Conservation (phyloP, 2,888 invertebrate genomes). For the Polyommatus iphigenia region DNA sequence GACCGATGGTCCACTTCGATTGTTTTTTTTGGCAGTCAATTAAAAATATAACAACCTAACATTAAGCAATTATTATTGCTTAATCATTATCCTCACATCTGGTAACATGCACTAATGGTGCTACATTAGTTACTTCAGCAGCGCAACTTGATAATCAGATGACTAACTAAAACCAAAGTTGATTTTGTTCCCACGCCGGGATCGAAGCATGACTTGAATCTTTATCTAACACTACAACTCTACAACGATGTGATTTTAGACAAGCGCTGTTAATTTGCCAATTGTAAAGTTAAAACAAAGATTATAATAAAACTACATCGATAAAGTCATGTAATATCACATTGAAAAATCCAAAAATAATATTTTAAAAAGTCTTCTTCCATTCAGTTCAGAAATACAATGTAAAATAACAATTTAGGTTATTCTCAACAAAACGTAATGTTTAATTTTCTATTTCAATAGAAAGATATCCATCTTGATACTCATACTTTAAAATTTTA, state of each 20-base stretch:
- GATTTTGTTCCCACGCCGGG: conserved; percentile 39
- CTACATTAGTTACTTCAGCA: conserved; percentile 35
- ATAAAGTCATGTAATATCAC: background rate
- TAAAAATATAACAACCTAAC: no score
- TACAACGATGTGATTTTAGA: conserved; percentile 27
- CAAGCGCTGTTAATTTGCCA: background rate
- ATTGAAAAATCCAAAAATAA: background rate
- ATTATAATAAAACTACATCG: background rate
- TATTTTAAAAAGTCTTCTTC: background rate
- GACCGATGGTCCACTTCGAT: no score
- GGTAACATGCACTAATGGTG: conserved; percentile 37
- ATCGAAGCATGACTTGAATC: conserved; percentile 36
- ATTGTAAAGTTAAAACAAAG: background rate
- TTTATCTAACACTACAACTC: conserved; percentile 34
- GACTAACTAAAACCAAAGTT: conserved; percentile 41
- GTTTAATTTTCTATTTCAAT: background rate
- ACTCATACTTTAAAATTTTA: background rate
- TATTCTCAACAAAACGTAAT: background rate
- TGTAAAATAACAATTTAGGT: background rate
- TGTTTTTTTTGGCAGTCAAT: no score
- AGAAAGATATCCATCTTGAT: background rate
- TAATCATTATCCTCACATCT: background rate
- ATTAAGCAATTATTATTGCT: background rate
- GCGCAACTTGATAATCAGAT: conserved; percentile 41
- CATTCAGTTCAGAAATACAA: background rate